Evolutionary conservation across 2,797 vertebrate genomes (phyloP).

Genomic region (Garrulus glandarius): DNA sequence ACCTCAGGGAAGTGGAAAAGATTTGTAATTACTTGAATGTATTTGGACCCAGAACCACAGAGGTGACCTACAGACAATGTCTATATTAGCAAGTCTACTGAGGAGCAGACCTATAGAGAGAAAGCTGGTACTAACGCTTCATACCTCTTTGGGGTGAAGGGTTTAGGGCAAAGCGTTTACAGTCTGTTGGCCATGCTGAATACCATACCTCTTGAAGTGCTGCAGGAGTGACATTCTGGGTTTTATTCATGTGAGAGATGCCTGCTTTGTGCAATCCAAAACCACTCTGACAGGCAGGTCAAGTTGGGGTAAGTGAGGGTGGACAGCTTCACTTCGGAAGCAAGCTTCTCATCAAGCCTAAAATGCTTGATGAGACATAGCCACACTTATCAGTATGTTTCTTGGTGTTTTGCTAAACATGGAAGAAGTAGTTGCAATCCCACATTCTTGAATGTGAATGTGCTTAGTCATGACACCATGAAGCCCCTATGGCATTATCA

Average conservation of each 20-base stretch:
- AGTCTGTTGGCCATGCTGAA: background rate
- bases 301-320: background rate
- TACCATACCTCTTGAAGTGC: background rate
- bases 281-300: background rate
- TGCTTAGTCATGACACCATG: background rate
- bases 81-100: background rate
- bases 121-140: background rate
- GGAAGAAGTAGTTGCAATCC: background rate
- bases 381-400: background rate
- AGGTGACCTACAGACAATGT: accelerated
- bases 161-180: background rate
- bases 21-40: background rate
- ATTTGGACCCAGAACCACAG: background rate
- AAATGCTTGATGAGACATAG: background rate
- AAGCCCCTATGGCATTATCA: background rate
- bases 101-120: background rate
- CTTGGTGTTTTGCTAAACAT: background rate
- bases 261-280: background rate
- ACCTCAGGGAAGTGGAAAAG: background rate
- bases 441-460: background rate
- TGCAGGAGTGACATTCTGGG: background rate
- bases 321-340: background rate
- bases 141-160: background rate
- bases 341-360: background rate
- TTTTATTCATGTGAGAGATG: background rate